Evolutionary conservation across 2,113 vertebrate genomes (phyloP).

Genomic region (Xiphias gladius): DNA sequence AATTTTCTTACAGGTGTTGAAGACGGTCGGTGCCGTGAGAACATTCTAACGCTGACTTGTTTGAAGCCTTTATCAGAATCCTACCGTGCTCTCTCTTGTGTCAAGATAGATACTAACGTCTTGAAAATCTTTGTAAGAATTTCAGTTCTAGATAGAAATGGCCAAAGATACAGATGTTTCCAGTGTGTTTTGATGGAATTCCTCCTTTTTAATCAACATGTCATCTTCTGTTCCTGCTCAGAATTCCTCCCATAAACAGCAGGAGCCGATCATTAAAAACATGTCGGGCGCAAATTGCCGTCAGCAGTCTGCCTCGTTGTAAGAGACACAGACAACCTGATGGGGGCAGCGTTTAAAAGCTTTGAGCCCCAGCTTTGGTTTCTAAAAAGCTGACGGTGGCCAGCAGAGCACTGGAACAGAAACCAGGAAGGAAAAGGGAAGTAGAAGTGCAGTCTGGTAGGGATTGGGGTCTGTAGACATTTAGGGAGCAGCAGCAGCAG

Average conservation of each 20-base stretch:
- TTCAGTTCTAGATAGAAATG: too few species aligned
- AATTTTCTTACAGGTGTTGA: too few species aligned
- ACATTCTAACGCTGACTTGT: too few species aligned
- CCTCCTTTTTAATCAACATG: too few species aligned
- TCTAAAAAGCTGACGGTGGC: neutral
- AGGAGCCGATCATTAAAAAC: neutral
- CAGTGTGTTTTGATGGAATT: neutral
- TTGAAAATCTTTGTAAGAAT: too few species aligned
- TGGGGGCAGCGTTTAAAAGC: slow-evolving; percentile 72
- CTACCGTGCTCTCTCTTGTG: too few species aligned
- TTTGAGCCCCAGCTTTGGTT: neutral
- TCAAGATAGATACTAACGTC: too few species aligned
- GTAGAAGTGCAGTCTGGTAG: neutral
- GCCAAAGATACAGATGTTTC: too few species aligned
- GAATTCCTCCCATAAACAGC: neutral
- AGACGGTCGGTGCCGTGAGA: too few species aligned
- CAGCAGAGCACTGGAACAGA: neutral
- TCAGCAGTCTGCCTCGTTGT: neutral
- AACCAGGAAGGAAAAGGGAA: slow-evolving; percentile 1
- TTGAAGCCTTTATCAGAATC: too few species aligned
- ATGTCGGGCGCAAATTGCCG: neutral
- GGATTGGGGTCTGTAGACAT: neutral
- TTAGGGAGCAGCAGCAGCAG: neutral
- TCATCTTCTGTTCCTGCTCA: neutral
- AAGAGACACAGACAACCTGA: slow-evolving; percentile 39